These are phyloP conservation scores for Eupithecia exiguata DNA, from an alignment of 2,888 invertebrate species.

Conservation along the genomic window DNA sequence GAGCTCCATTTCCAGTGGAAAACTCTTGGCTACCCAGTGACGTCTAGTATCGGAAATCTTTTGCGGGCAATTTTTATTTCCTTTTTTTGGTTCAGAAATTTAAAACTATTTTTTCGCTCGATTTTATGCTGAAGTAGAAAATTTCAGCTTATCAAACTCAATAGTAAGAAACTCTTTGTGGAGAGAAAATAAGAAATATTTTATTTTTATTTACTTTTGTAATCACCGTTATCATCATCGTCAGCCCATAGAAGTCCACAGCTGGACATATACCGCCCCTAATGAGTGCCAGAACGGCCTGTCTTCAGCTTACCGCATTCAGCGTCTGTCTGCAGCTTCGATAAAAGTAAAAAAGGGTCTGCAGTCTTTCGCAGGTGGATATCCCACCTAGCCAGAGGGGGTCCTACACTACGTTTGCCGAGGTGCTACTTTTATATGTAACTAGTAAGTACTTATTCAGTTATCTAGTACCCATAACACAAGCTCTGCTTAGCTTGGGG, in stretches of 20 bases:
- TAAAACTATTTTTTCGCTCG: conserved; percentile 17
- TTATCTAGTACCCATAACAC: no score
- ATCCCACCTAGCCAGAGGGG: no score
- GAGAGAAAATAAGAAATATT: not conserved
- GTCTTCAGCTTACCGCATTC: not conserved
- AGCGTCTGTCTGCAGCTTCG: no score
- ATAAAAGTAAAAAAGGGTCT: no score
- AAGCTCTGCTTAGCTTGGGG: no score
- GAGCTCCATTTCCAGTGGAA: conserved; percentile 25
- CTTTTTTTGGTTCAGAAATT: conserved; percentile 19
- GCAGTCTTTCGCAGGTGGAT: no score
- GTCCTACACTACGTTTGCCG: no score
- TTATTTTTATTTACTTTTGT: not conserved
- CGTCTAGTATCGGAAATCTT: conserved; percentile 36
- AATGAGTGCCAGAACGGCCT: not conserved
- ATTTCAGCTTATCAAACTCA: conserved; percentile 3
- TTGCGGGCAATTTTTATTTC: conserved; percentile 26
- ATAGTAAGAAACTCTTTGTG: not conserved
- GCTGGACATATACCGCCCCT: not conserved
- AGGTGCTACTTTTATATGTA: no score
- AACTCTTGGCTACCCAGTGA: conserved; percentile 27
- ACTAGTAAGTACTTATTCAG: no score
- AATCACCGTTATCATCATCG: not conserved
- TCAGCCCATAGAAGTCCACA: not conserved
- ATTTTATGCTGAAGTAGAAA: conserved; percentile 16